These are phyloP conservation scores for Callaeas wilsoni DNA, from an alignment of 2,113 vertebrate genomes.

Conservation along the genomic window DNA sequence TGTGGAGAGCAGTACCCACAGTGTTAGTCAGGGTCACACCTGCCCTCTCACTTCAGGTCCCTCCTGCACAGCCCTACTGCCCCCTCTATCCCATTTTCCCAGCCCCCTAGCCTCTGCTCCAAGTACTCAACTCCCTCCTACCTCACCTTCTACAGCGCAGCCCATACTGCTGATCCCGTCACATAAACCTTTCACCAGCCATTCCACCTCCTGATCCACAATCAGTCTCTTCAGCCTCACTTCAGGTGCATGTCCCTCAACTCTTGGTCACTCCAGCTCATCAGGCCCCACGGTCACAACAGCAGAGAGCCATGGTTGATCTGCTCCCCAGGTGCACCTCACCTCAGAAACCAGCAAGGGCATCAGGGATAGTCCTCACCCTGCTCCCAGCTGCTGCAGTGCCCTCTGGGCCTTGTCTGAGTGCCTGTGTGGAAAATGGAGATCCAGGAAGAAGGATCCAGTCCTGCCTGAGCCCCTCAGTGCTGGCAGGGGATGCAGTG, in stretches of 20 bases:
- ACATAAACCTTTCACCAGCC: not conserved
- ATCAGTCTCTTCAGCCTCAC: rapidly evolving
- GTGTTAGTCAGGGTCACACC: not conserved
- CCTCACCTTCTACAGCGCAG: not conserved
- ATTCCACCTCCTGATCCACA: not conserved
- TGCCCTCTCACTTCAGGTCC: not conserved
- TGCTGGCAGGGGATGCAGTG: no score
- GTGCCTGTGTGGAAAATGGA: not conserved
- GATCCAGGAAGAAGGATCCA: not conserved
- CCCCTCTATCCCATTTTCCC: not conserved
- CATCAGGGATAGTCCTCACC: rapidly evolving
- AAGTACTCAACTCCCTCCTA: not conserved
- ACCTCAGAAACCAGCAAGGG: not conserved
- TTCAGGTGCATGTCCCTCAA: not conserved
- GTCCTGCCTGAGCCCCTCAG: not conserved
- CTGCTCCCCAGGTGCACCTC: not conserved
- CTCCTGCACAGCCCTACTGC: not conserved
- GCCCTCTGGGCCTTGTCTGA: not conserved
- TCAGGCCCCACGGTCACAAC: rapidly evolving
- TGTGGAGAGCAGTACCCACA: not conserved
- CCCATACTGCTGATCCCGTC: not conserved
- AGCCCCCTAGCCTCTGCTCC: not conserved
- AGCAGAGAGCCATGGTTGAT: not conserved
- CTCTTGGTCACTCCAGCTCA: rapidly evolving
- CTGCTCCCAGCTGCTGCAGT: not conserved